phyloP scores from a whole-genome alignment of 2,113 vertebrate species.

The Apodemus speciosus region DNA sequence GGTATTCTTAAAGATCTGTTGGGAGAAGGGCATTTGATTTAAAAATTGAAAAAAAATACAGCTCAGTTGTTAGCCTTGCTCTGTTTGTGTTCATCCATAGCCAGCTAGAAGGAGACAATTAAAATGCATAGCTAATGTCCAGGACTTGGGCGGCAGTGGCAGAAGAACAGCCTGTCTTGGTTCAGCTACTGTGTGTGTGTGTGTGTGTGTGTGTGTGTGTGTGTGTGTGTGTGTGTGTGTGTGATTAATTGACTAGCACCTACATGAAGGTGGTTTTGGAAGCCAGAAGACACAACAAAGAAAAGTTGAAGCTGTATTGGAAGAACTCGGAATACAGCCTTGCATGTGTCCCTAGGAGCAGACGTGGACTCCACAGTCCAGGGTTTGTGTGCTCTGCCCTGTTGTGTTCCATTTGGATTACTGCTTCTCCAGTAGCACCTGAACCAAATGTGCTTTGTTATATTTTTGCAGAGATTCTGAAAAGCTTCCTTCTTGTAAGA shows the following conservation, averaged over 20 bases:
- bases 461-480: slow-evolving; percentile 86
- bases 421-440: neutral
- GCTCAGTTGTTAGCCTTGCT: neutral
- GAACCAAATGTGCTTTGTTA: slow-evolving; percentile 15
- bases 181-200: neutral
- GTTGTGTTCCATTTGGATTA: neutral
- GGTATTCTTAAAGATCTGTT: neutral
- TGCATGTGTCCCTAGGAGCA: neutral
- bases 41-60: neutral
- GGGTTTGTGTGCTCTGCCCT: neutral
- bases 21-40: neutral
- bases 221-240: neutral
- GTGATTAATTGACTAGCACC: neutral
- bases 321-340: neutral
- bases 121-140: neutral
- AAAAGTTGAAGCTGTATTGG: neutral
- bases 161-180: neutral
- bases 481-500: slow-evolving; percentile 85
- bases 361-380: neutral
- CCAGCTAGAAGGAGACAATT: neutral
- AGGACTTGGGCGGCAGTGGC: neutral
- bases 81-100: neutral
- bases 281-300: neutral
- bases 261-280: slow-evolving; percentile 14
- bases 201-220: neutral